Evolutionary conservation across 2,797 vertebrate species (phyloP), one percentile per base, ranked within the genome.

Genomic region (Rhadinocentrus ornatus): DNA sequence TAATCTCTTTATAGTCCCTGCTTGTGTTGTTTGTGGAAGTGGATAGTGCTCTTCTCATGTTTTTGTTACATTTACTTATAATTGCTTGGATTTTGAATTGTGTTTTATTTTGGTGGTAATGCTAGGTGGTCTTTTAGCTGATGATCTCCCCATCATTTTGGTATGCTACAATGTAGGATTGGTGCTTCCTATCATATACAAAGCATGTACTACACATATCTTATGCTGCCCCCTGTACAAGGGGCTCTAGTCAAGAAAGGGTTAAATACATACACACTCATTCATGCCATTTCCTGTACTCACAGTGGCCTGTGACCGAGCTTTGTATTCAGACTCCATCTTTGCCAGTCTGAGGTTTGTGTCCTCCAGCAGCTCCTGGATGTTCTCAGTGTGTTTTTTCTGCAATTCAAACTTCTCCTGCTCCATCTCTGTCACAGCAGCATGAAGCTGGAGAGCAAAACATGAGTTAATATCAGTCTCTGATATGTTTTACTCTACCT

Each of bases 321-420:
- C 81, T 66, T 91, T 35, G 66, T 97, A 95, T 61, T 98, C 96
- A 0, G 86, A 73, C 88, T 99, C 96, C 97, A 99, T 98, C 81
- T 94, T 96, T 31, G 85, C 89, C 83, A 99, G 94, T 6, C 95
- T 90, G 3, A 80, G 12, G 29, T 95, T 98, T 77, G 97, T 98
- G 76, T 97, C 94, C 65, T 97, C 93, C 58, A 99, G 92, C 84
- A 99, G 85, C 20, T 96, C 92, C 86, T 97, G 96, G 84, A 98
- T 97, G 31, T 93, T 96, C 56, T 95, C 94, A 0, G 95, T 97
- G 90, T 97, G 96, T 73, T 92, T 95, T 92, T 95, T 97, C 81
- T 93, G 96, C 80, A 98, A 78, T 9, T 93, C 93, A 81, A 97
- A 95, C 88, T 98, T 99, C 78, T 98, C 96, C 88, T 96, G 97